These are phyloP conservation scores for Mormoops blainvillei DNA, from an alignment of 2,113 vertebrate genomes.

Conservation along the genomic window DNA sequence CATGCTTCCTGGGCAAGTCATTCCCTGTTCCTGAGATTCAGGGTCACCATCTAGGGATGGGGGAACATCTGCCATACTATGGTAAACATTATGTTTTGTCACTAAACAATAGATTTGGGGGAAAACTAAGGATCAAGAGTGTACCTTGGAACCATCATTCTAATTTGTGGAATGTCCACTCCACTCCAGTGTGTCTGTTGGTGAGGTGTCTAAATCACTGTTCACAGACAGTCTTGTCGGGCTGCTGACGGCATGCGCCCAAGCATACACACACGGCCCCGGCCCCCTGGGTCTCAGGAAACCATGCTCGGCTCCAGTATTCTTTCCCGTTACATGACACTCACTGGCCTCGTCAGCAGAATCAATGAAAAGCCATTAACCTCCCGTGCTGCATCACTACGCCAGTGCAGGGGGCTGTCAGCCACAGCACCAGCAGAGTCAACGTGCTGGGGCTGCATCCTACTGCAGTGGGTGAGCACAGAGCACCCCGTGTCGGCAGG, in stretches of 20 bases:
- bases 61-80: neutral
- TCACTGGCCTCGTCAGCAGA: neutral
- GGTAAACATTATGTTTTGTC: neutral
- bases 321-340: conserved; percentile 30
- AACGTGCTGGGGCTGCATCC: neutral
- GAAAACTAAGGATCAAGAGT: neutral
- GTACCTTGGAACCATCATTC: neutral
- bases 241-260: too few species aligned
- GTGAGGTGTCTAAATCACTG: neutral
- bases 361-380: conserved; percentile 62
- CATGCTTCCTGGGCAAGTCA: neutral
- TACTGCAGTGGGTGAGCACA: neutral
- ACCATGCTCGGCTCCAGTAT: neutral
- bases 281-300: neutral
- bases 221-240: neutral
- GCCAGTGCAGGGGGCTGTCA: rapidly evolving
- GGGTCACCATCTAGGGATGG: neutral
- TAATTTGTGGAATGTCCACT: neutral
- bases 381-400: neutral
- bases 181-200: neutral
- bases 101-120: neutral
- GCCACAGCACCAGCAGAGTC: neutral
- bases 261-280: neutral
- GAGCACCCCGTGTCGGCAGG: conserved; percentile 11
- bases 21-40: neutral